phyloP scores from a whole-genome alignment of 1,140 invertebrate species.

The Triops longicaudatus region DNA sequence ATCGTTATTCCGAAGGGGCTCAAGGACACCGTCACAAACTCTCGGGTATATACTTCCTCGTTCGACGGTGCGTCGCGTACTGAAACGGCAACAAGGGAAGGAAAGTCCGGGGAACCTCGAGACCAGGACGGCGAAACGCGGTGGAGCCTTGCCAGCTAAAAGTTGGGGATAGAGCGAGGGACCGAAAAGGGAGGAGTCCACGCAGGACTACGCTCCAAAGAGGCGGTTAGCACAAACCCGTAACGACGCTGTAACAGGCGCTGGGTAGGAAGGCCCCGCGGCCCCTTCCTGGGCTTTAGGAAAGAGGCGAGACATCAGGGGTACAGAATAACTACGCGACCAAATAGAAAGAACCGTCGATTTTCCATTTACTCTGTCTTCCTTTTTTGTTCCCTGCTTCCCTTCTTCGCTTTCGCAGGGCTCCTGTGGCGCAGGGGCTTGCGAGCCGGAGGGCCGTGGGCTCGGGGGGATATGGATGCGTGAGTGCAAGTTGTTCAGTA shows the following conservation, averaged over 20 bases:
- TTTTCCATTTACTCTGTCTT: neutral
- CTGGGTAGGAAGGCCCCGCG: neutral
- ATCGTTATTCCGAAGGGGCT: neutral
- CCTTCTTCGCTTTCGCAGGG: neutral
- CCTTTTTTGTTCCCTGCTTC: neutral
- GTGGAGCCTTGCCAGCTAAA: neutral
- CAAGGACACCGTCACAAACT: neutral
- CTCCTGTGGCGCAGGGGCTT: neutral
- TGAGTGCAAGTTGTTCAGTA: constrained; percentile 12
- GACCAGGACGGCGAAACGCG: neutral
- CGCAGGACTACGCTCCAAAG: neutral
- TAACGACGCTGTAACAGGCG: neutral
- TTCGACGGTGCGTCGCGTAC: constrained; percentile 9
- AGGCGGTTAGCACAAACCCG: neutral
- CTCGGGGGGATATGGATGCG: neutral
- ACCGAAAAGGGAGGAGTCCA: neutral
- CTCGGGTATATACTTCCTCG: neutral
- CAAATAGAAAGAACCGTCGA: neutral
- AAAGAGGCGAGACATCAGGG: neutral
- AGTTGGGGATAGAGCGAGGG: neutral
- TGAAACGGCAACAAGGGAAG: neutral
- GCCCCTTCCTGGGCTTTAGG: neutral
- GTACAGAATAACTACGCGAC: neutral
- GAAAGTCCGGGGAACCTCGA: neutral
- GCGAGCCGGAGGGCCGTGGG: neutral